phyloP scores from a whole-genome alignment of 2,888 invertebrate genomes.

The Noctua janthina region DNA sequence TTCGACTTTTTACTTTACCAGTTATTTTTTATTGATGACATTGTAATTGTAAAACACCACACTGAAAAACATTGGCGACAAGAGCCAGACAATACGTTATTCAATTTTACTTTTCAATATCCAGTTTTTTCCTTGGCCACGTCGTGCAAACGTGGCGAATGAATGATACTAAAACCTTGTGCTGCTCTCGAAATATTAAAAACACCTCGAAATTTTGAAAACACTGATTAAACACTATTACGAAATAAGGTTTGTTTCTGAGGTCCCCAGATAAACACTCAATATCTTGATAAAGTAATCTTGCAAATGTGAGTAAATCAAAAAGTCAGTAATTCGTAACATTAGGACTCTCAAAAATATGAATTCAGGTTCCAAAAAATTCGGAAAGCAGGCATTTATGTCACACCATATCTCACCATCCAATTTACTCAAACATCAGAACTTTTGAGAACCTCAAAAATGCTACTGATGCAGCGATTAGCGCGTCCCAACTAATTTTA shows the following conservation, averaged over 20 bases:
- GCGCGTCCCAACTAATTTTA: neutral
- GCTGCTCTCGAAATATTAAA: slow-evolving; percentile 13
- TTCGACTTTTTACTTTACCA: neutral
- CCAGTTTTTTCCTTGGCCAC: slow-evolving; percentile 20
- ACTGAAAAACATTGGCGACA: slow-evolving; percentile 7
- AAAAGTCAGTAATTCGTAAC: no score
- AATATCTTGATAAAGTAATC: neutral
- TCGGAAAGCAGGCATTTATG: neutral
- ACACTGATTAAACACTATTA: neutral
- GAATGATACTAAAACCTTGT: slow-evolving; percentile 35
- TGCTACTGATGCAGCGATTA: neutral
- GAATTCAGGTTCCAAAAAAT: neutral
- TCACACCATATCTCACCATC: neutral
- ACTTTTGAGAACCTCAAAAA: neutral
- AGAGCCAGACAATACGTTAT: slow-evolving; percentile 11
- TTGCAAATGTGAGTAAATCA: neutral
- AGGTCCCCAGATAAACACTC: neutral
- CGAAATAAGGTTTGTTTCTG: neutral
- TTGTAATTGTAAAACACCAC: slow-evolving; percentile 10
- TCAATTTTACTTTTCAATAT: slow-evolving; percentile 23
- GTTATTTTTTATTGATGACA: neutral
- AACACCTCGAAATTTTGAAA: neutral
- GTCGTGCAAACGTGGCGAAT: slow-evolving; percentile 33
- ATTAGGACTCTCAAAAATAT: neutral
- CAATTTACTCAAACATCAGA: neutral